Base-by-base conservation (phyloP, 1,140 invertebrate species). In the Bombus cullumanus region DNA sequence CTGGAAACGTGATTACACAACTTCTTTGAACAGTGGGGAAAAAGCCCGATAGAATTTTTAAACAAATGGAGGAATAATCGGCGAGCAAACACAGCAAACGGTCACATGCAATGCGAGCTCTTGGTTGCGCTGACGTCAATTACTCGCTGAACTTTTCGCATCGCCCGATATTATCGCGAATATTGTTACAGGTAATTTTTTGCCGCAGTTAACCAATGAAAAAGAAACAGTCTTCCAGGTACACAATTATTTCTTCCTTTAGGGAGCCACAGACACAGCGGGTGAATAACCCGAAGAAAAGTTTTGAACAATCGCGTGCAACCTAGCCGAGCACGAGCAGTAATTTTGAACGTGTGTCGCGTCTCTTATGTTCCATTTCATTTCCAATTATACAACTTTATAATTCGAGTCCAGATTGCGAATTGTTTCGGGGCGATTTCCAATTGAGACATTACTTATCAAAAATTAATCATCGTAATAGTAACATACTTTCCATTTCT, bases 171-270 rank as follows among this genome's bases (percentile, higher is more conserved):
- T 77, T 88, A 89, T 89, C 88, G 64, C 43, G 81, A 89, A 89
- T 89, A 89, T 89, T 83, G 75, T 88, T 89, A 66, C 76, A 69
- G 72, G 85, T n/a, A 78, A 86, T 84, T 86, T 86, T 68, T 5
- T 37, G 72, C 57, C 72, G 77, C 75, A 37, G 78, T 83, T 82
- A 22, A 43, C 43, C 69, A 34, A 86, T 75, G 77, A 47, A 84
- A 84, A 84, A 81, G 73, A 81, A 87, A 86, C 77, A 31, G 81
- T 79, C 80, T 86, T 89, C 85, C 85, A 79, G 82, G 85, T 89
- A 89, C 66, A 81, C 83, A 86, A 89, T 89, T 89, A 89, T 89
- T 89, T 83, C 80, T 86, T 89, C 53, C 68, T 80, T 59, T 37
- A 57, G 37, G 72, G 73, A 73, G 34, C 68, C 69, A 47, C 71